phyloP scores from a whole-genome alignment of 2,888 invertebrate species.

The Tupiocoris notatus region DNA sequence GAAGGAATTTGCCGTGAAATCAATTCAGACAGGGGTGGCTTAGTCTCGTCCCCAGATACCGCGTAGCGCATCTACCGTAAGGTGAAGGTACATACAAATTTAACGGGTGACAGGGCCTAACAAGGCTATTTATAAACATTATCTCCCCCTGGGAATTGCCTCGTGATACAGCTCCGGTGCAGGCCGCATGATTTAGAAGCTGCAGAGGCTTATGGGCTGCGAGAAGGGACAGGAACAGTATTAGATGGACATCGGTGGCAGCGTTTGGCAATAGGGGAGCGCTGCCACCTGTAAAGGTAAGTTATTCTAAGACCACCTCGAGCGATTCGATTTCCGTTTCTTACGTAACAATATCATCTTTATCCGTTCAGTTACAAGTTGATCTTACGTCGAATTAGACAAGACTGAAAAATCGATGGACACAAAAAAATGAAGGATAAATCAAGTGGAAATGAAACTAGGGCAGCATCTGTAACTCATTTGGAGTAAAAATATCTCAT shows the following conservation, averaged over 20 bases:
- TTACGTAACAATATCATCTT: not conserved
- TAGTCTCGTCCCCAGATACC: constrained; percentile 14
- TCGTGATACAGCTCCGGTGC: not conserved
- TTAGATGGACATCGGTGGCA: not conserved
- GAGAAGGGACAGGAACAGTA: not conserved
- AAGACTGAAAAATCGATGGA: too few species aligned
- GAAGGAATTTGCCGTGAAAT: constrained; percentile 20
- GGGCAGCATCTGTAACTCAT: too few species aligned
- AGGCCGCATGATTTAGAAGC: constrained; percentile 28
- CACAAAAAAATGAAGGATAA: too few species aligned
- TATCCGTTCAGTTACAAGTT: too few species aligned
- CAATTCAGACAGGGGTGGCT: constrained; percentile 25
- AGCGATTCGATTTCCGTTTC: not conserved
- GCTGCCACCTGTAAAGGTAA: not conserved
- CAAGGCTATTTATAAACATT: constrained; percentile 40
- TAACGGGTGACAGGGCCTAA: constrained; percentile 37
- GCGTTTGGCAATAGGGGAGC: not conserved
- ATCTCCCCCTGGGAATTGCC: constrained; percentile 27
- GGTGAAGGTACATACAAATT: constrained; percentile 35
- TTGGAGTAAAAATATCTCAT: too few species aligned
- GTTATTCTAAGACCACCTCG: not conserved
- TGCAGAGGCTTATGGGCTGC: not conserved
- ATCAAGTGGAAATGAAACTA: too few species aligned
- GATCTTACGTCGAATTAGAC: too few species aligned
- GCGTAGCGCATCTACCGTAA: not conserved